Base-by-base conservation (phyloP, 1,140 invertebrate genomes). In the Eumeta japonica region DNA sequence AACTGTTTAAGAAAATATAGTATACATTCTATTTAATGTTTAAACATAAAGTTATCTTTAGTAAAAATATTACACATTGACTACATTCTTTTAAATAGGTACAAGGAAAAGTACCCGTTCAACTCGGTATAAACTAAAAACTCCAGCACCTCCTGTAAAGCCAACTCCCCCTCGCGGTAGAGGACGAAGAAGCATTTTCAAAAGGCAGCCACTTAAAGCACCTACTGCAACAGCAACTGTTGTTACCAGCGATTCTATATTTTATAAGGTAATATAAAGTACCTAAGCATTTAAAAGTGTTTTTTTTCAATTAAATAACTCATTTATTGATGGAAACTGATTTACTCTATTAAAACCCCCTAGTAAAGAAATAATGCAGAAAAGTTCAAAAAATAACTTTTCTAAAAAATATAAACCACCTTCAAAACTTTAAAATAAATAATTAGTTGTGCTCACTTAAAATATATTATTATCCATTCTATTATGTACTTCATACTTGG, bases 161-260 rank as follows among this genome's bases (percentile, higher is more conserved):
- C 72, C 71, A 34, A 45, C 57, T 1, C 34, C 76, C 0, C 80
- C 83, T 0, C 87, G 87, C 49, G 83, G 87, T 9, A 82, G 87
- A 61, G 88, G 86, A 18, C 78, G 90, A 9, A 72, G 90, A 47
- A 80, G 84, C 15, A 81, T 92, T 32, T 91, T 91, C 54, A 92
- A 92, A 59, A 86, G 87, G 57, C 83, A 81, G 50, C 87, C 88
- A 4, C 76, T 88, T 10, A 92, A 92, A 71, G 87, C 89, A 2
- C 89, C 89, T 10, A 79, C 81, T 3, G 80, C 89, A 13, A 87
- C 89, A 18, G 83, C 89, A 1, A 90, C 88, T 28, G 83, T 89
- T 2, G 81, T 90, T 2, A 90, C 89, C 3, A 87, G 85, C 47
- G 83, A 90, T 41, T 87, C 81, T 55, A 78, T 94, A 5, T 94